A percentile compares a stretch with the other conserved stretches of the same genome.
phyloP scores from a whole-genome alignment of 2,888 invertebrate genomes.

The Spilarctia lutea region DNA sequence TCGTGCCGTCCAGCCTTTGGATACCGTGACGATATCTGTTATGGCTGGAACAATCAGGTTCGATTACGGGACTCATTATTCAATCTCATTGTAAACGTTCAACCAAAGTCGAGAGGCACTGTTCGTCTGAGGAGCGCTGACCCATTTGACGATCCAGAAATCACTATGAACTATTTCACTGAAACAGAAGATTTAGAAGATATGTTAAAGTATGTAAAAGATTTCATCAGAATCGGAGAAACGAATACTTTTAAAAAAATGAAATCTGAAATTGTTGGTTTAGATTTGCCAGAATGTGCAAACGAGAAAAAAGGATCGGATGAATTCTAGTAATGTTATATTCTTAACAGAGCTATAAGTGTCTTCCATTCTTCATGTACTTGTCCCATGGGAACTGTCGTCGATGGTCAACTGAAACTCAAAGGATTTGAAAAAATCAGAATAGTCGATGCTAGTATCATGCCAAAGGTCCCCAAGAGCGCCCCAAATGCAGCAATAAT shows the following conservation, averaged over 20 bases:
- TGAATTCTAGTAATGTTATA: constrained; percentile 57
- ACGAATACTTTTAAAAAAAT: constrained; percentile 47
- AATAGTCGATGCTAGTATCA: constrained; percentile 52
- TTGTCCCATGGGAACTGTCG: constrained; percentile 91
- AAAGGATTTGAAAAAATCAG: constrained; percentile 43
- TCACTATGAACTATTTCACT: constrained; percentile 33
- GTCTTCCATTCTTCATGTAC: constrained; percentile 90
- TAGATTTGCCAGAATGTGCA: constrained; percentile 46
- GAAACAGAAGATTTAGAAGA: constrained; percentile 32
- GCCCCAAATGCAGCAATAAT: constrained; percentile 82
- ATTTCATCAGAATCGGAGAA: constrained; percentile 42
- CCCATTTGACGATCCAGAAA: constrained; percentile 46
- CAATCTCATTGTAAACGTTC: constrained; percentile 15
- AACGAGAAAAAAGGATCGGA: constrained; percentile 26
- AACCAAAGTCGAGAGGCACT: constrained; percentile 71
- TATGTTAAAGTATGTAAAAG: constrained; percentile 35
- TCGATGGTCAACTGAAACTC: constrained; percentile 84
- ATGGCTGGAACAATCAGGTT: constrained; percentile 57
- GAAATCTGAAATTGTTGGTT: constrained; percentile 42
- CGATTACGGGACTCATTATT: not conserved
- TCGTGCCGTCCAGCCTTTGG: constrained; percentile 33
- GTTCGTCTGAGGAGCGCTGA: constrained; percentile 49
- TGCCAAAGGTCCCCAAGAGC: constrained; percentile 85
- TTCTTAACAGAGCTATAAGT: constrained; percentile 78
- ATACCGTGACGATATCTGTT: constrained; percentile 36